Evolutionary conservation across 2,113 vertebrate genomes (phyloP).

Genomic region (Chelonoidis abingdonii): DNA sequence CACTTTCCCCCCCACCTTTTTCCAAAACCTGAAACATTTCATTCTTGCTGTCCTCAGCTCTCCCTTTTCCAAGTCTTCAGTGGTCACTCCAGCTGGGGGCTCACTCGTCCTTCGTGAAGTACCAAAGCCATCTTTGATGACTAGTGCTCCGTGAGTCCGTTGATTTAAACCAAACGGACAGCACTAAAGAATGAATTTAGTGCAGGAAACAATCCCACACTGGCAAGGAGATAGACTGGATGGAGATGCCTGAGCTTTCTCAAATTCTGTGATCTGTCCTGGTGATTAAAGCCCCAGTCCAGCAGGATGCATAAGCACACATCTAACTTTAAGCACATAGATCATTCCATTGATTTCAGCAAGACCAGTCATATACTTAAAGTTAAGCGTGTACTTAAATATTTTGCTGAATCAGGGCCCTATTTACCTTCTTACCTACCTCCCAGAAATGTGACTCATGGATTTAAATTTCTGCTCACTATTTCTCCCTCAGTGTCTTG

Average conservation of each 20-base stretch:
- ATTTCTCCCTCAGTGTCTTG: background rate
- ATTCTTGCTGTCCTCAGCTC: background rate
- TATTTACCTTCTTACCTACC: background rate
- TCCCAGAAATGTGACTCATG: background rate
- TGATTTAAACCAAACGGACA: background rate
- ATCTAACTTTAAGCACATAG: background rate
- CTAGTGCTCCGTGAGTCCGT: background rate
- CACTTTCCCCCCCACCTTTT: background rate
- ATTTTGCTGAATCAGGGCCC: background rate
- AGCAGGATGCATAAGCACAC: background rate
- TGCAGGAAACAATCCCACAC: background rate
- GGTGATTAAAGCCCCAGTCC: background rate
- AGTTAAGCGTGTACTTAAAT: background rate
- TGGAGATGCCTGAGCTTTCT: background rate
- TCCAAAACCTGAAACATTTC: background rate
- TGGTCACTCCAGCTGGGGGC: background rate
- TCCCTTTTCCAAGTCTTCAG: background rate
- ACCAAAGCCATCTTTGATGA: background rate
- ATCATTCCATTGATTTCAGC: background rate
- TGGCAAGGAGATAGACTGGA: background rate
- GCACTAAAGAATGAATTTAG: background rate
- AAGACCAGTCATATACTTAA: background rate
- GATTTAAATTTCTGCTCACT: background rate
- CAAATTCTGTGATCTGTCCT: background rate
- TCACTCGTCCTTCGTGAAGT: background rate